These are phyloP conservation scores for Poecilia picta DNA, from an alignment of 2,797 vertebrate species.

Conservation along the genomic window DNA sequence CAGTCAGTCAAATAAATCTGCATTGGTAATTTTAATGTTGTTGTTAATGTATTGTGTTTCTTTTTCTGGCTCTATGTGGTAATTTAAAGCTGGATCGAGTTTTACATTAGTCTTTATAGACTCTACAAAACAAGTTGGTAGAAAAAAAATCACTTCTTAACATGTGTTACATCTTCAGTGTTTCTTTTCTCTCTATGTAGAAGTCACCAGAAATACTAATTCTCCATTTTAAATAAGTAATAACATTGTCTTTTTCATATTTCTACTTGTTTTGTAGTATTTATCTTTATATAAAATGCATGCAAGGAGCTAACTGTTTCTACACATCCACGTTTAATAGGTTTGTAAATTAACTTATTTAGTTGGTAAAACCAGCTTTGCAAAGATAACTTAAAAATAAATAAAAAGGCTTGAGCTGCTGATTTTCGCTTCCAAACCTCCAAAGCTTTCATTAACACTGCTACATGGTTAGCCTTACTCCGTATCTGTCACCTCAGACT, in stretches of 20 bases:
- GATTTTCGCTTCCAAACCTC: background rate
- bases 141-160: background rate
- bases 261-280: background rate
- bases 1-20: no score
- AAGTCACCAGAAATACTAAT: background rate
- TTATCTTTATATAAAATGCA: background rate
- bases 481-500: background rate
- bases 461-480: background rate
- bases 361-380: background rate
- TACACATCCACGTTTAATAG: no score
- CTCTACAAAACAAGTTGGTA: no score
- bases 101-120: background rate
- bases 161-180: background rate
- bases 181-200: background rate
- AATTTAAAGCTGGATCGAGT: background rate
- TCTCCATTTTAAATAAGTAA: background rate
- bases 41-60: background rate
- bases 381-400: background rate
- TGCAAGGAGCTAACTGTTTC: background rate
- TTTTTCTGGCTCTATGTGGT: background rate
- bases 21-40: no score
- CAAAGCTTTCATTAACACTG: constrained; percentile 7
- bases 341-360: no score
- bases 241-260: background rate
- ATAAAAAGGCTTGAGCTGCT: background rate